phyloP scores from a whole-genome alignment of 1,140 invertebrate genomes.

The Batillaria attramentaria region DNA sequence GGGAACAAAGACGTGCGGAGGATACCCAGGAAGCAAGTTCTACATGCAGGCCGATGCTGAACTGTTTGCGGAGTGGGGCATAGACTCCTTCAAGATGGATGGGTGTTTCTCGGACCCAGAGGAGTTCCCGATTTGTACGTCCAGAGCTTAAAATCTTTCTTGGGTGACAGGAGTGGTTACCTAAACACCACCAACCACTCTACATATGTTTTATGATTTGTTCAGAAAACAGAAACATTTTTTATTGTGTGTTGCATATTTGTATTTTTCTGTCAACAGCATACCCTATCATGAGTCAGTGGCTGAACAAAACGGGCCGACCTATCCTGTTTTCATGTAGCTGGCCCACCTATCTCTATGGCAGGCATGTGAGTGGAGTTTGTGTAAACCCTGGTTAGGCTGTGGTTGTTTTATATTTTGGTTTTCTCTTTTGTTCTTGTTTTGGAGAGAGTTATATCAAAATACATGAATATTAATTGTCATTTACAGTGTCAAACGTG shows the following conservation, averaged over 20 bases:
- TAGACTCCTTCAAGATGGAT: constrained; percentile 97
- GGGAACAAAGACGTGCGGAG: constrained; percentile 93
- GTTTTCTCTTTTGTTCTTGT: too few species aligned
- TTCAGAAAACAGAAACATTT: background rate
- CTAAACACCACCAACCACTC: background rate
- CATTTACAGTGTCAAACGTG: too few species aligned
- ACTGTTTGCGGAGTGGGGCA: constrained; percentile 94
- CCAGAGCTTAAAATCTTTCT: background rate
- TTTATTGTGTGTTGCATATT: background rate
- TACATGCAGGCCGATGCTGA: constrained; percentile 88
- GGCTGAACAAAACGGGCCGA: constrained; percentile 88
- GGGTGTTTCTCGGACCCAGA: constrained; percentile 86
- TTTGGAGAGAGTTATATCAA: too few species aligned
- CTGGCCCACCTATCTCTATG: constrained; percentile 42
- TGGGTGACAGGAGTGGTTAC: background rate
- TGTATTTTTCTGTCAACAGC: constrained; percentile 69
- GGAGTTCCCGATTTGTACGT: constrained; percentile 23
- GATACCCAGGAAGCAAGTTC: constrained; percentile 93
- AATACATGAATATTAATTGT: too few species aligned
- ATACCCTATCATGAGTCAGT: constrained; percentile 91
- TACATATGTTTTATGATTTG: background rate
- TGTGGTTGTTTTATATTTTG: too few species aligned
- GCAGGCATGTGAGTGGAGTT: too few species aligned
- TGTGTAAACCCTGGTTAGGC: too few species aligned
- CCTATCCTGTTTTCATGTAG: constrained; percentile 92